Base-by-base conservation (phyloP, 2,797 vertebrate species). In the Muscicapa striata region DNA sequence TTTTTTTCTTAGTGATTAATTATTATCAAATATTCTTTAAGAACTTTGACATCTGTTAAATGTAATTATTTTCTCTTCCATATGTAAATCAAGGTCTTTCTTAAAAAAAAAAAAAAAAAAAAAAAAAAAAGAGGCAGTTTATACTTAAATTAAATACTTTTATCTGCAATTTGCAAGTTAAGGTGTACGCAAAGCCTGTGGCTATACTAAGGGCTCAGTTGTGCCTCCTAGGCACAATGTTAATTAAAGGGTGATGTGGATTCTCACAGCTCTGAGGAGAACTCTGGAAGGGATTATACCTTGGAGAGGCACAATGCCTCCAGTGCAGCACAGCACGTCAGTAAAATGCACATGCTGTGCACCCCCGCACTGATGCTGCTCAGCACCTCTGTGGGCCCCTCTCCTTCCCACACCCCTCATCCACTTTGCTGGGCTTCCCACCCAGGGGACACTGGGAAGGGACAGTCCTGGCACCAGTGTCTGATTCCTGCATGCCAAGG, bases 231-330 rank as follows among this genome's bases (percentile, higher is more conserved):
- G 96, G 90, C 91, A 91, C 58, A 82, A 63, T 62, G 81, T 94
- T 95, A 96, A 96, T 96, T 96, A 97, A 94, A 95, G 93, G 90
- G 85, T 94, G 87, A 75, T 89, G 89, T 78, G 73, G 68, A 89
- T 80, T 88, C 2, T 0, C 74, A 74, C 46, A 68, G 59, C 24
- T 68, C 54, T 54, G 84, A 94, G 67, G 73, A 81, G 89, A 94
- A 58, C 80, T 96, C 95, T 94, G 85, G 59, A 67, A 93, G 77
- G 89, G 70, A 94, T 90, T 94, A 86, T 93, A 91, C 94, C 87
- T 94, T 79, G 79, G 94, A 90, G 90, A 96, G 83, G 67, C 85
- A 88, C 83, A 82, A 30, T 66, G 85, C 80, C 85, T 90, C 57
- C 87, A 77, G 68, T 87, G 85, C 87, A 90, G 57, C 74, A 55